These are phyloP conservation scores for Serrognathus titanus DNA, from an alignment of 2,888 invertebrate genomes.

Conservation along the genomic window DNA sequence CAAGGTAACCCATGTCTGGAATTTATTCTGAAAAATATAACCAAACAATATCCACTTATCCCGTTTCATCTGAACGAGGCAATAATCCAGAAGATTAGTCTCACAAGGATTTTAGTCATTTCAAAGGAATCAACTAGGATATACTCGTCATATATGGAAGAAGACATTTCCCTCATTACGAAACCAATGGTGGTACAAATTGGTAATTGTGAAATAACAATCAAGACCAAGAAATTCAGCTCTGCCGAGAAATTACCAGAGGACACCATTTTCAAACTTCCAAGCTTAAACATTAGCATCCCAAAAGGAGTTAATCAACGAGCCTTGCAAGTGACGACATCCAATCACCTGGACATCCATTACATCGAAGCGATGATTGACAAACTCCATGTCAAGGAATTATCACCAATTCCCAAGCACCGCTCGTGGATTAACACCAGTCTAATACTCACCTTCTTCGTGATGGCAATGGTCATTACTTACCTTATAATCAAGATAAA, in stretches of 20 bases:
- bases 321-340: no score
- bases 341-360: no score
- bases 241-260: neutral
- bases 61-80: neutral
- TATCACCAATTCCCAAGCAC: no score
- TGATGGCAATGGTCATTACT: no score
- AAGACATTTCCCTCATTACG: neutral
- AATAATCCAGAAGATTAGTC: neutral
- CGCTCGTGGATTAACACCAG: no score
- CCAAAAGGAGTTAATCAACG: neutral
- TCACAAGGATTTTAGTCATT: neutral
- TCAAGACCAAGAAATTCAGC: neutral
- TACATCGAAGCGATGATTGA: no score
- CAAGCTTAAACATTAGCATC: neutral
- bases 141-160: neutral
- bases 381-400: no score
- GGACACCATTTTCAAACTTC: conserved; percentile 4
- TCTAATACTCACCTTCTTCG: no score
- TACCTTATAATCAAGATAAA: no score
- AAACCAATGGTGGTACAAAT: neutral
- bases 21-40: neutral
- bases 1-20: conserved; percentile 2
- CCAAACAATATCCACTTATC: neutral
- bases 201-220: neutral
- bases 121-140: neutral